Percentiles rank a stretch among this genome's conserved stretches.
These are phyloP conservation scores for Garrulus glandarius DNA, from an alignment of 2,797 vertebrate genomes.

Conservation along the genomic window DNA sequence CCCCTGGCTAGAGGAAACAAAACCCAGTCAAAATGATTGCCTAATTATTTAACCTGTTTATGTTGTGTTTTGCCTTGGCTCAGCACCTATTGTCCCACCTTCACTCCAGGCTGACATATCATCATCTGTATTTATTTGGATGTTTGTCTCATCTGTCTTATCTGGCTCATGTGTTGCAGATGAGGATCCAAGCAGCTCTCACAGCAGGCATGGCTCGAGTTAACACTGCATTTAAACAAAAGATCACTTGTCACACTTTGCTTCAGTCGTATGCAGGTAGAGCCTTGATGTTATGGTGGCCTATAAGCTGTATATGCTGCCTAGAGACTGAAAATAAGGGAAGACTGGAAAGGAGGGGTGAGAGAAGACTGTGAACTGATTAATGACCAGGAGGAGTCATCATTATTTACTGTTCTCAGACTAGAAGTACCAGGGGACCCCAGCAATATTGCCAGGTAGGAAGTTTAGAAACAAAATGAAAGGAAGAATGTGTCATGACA, in stretches of 20 bases:
- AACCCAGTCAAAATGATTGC: background rate
- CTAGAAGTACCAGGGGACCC: background rate
- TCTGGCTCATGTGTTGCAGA: background rate
- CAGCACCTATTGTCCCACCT: background rate
- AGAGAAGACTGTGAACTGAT: background rate
- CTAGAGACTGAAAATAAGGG: background rate
- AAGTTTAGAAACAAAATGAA: background rate
- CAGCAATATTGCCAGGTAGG: background rate
- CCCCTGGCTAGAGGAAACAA: background rate
- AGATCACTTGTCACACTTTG: background rate
- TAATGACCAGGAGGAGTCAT: background rate
- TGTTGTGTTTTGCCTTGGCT: background rate
- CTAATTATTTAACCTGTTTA: background rate
- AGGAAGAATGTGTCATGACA: accelerated
- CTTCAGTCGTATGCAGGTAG: background rate
- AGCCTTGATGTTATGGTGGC: background rate
- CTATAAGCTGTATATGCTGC: accelerated
- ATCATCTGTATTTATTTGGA: background rate
- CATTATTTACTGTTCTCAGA: background rate
- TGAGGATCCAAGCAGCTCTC: background rate
- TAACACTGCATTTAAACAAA: background rate
- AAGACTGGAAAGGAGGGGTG: background rate
- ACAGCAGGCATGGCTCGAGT: accelerated
- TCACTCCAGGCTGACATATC: background rate
- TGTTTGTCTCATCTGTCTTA: background rate